Evolutionary conservation across 2,888 invertebrate species (phyloP).

Genomic region (Erebia ligea): DNA sequence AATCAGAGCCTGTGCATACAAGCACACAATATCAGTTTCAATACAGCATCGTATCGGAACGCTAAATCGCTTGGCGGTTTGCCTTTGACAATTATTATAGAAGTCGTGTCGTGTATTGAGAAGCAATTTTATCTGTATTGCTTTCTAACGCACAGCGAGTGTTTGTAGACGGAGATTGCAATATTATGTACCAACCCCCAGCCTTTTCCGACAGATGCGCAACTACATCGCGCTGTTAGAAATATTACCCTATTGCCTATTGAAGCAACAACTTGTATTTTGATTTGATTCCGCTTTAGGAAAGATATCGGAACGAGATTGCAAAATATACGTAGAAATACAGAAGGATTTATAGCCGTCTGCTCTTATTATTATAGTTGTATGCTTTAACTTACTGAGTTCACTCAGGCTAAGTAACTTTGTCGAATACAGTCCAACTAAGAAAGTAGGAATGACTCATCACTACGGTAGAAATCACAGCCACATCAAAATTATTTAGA

Average conservation of each 20-base stretch:
- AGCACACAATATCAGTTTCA: no score
- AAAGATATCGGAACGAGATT: conserved; percentile 26
- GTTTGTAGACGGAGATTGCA: conserved; percentile 76
- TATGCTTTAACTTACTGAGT: background rate
- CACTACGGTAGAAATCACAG: no score
- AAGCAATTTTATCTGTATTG: conserved; percentile 51
- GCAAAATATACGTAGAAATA: conserved; percentile 13
- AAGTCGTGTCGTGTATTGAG: conserved; percentile 22
- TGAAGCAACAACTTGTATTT: conserved; percentile 45
- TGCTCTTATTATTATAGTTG: background rate
- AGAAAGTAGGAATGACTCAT: no score
- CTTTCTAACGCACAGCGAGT: conserved; percentile 65
- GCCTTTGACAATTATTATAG: background rate
- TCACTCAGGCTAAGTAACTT: no score
- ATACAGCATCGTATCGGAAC: no score
- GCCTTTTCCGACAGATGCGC: conserved; percentile 60
- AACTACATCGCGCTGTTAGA: conserved; percentile 58
- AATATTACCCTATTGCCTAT: conserved; percentile 65
- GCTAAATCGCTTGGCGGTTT: no score
- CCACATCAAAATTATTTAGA: no score
- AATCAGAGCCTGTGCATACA: no score
- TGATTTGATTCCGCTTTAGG: conserved; percentile 40
- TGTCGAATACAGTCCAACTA: no score
- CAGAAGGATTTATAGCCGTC: background rate
- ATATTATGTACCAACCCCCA: conserved; percentile 74